Evolutionary conservation across 2,797 vertebrate species (phyloP), one percentile per base, ranked within the genome.

Genomic region (Sylvia borin): DNA sequence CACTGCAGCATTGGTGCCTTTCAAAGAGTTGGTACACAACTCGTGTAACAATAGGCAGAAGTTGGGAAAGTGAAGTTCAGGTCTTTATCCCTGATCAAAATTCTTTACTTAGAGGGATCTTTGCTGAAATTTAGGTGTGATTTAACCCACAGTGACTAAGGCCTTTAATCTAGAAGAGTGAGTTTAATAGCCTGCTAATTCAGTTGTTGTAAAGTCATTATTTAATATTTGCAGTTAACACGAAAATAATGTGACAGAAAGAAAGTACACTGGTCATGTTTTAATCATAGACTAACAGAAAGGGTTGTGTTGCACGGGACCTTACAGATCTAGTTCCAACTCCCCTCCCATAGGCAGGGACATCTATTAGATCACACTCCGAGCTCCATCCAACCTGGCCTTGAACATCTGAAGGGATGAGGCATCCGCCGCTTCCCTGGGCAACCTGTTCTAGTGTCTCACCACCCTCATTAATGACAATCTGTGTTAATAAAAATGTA

Each of bases 21-120:
- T 42, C 58, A 22, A 18, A 48, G 57, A 58, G 26, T 0, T 71
- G 34, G n/a, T 60, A 51, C 36, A 38, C 42, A 53, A 12, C n/a
- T 42, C 29, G 0, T 3, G 0, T 11, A 48, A 29, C n/a, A 7
- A 24, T 6, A 29, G 45, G 24, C 10, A 66, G 31, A 61, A 50
- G 10, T n/a, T 22, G 34, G 51, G 38, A 21, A 81, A 42, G 26
- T 1, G 16, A 61, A 61, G 53, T 26, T 83, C 32, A 5, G 60
- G 15, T n/a, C 31, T 27, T 57, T 48, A 73, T 12, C 42, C 22
- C 10, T 61, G 40, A 58, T 48, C 4, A 7, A 51, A 55, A 29
- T 64, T 55, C 27, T 50, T 25, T 53, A 3, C 20, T 58, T 32
- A 62, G 32, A 72, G 36, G 36, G 29, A 60, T 86, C 55, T 76